Evolutionary conservation across 92 coral and sea anemone species (phyloP).

Genomic region (Desmophyllum pertusum): DNA sequence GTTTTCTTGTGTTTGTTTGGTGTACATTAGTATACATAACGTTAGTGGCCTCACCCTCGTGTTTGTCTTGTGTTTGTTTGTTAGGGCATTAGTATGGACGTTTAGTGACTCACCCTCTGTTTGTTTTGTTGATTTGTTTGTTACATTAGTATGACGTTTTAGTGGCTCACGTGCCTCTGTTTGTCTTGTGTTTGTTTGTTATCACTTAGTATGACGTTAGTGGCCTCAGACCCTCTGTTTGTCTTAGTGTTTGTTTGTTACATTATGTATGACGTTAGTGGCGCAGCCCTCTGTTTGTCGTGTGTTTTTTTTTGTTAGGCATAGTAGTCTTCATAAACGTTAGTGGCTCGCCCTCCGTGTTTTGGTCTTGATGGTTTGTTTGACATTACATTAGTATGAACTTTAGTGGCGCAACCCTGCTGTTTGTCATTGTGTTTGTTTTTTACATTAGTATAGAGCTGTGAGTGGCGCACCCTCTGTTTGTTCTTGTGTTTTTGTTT

Average conservation of each 20-base stretch:
- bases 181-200: too few relatives aligned
- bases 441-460: neutral
- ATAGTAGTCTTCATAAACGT: too few relatives aligned
- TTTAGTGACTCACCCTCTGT: neutral
- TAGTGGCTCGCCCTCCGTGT: too few relatives aligned
- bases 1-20: neutral
- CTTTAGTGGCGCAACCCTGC: too few relatives aligned
- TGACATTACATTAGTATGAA: too few relatives aligned
- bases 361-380: too few relatives aligned
- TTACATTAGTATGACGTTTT: neutral
- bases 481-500: neutral
- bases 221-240: neutral
- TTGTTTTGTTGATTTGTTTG: neutral
- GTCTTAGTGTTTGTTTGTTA: neutral
- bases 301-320: too few relatives aligned
- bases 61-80: neutral
- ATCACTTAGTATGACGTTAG: too few relatives aligned
- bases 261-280: too few relatives aligned
- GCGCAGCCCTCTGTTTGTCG: neutral
- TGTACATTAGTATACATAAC: neutral
- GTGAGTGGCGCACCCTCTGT: neutral
- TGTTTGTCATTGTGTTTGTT: neutral
- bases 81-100: too few relatives aligned
- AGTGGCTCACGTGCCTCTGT: neutral
- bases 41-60: neutral